Evolutionary conservation across 1,140 invertebrate species (phyloP).

Genomic region (Centruroides sculpturatus): DNA sequence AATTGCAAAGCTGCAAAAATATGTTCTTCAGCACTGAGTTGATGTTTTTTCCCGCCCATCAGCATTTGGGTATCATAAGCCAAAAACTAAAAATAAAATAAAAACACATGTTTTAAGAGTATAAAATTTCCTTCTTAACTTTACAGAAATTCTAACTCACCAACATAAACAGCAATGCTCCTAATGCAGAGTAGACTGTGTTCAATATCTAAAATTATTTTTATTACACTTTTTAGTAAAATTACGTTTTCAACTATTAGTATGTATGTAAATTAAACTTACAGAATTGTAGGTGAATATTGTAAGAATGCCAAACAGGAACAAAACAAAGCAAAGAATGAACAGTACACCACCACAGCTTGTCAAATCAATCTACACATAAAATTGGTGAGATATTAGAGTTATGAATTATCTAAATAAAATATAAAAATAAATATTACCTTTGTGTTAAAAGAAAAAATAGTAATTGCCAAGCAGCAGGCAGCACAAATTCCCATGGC

Average conservation of each 20-base stretch:
- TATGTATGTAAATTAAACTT: neutral
- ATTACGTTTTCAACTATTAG: no score
- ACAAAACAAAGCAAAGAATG: conserved; percentile 32
- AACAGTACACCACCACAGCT: conserved; percentile 36
- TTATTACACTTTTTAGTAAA: no score
- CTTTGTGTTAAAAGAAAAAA: conserved; percentile 13
- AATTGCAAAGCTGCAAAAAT: conserved; percentile 43
- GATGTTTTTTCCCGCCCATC: conserved; percentile 45
- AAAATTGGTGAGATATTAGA: neutral
- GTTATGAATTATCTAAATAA: no score
- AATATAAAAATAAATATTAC: neutral
- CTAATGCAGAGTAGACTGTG: conserved; percentile 3
- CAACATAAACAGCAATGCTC: conserved; percentile 1
- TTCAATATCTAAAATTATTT: no score
- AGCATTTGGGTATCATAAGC: conserved; percentile 46
- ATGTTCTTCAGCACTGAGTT: conserved; percentile 47
- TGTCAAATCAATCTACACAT: conserved; percentile 45
- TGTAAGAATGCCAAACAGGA: conserved; percentile 36
- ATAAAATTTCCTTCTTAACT: no score
- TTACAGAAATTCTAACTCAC: neutral
- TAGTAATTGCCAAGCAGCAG: conserved; percentile 8
- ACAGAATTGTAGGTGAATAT: conserved; percentile 14
- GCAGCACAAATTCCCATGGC: conserved; percentile 25
- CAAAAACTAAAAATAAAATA: conserved; percentile 11
- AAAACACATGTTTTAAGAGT: no score